These are phyloP conservation scores for Sebastes steindachneri DNA, from an alignment of 2,797 vertebrate species.

Conservation along the genomic window DNA sequence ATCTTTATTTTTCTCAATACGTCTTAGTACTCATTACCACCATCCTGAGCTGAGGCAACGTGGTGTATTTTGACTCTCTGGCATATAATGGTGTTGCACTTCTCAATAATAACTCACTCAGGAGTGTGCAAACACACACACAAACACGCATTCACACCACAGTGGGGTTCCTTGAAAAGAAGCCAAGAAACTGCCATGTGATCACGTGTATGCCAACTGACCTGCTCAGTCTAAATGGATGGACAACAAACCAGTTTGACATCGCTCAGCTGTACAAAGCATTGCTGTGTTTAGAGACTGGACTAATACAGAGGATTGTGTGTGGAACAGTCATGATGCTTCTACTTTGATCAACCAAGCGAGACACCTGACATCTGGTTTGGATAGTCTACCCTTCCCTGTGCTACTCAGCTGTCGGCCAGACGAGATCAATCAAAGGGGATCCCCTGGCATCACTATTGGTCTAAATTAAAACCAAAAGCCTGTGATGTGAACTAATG, in stretches of 20 bases:
- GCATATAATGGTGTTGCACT: slow-evolving; percentile 45
- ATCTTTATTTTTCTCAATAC: slow-evolving; percentile 46
- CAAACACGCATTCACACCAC: background rate
- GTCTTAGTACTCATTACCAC: slow-evolving; percentile 33
- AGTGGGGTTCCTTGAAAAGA: slow-evolving; percentile 34
- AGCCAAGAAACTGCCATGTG: slow-evolving; percentile 40
- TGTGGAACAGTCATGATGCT: slow-evolving; percentile 8
- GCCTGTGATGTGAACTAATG: background rate
- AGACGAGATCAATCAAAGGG: background rate
- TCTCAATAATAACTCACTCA: slow-evolving; percentile 3
- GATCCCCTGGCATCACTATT: background rate
- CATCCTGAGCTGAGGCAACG: background rate
- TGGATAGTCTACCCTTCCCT: background rate
- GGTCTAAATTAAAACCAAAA: background rate
- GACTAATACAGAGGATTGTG: slow-evolving; percentile 25
- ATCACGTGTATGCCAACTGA: slow-evolving; percentile 29
- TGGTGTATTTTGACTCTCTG: slow-evolving; percentile 61
- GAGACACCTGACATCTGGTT: background rate
- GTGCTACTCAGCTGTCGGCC: background rate
- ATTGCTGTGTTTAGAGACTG: slow-evolving; percentile 30
- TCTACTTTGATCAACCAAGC: slow-evolving; percentile 20
- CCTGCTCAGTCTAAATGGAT: slow-evolving; percentile 23
- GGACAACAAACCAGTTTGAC: slow-evolving; percentile 3
- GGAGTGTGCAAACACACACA: background rate
- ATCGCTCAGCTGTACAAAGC: slow-evolving; percentile 32